Conservation (phyloP, 2,113 vertebrate genomes). For the Gnathonemus echidnorhynchus region DNA sequence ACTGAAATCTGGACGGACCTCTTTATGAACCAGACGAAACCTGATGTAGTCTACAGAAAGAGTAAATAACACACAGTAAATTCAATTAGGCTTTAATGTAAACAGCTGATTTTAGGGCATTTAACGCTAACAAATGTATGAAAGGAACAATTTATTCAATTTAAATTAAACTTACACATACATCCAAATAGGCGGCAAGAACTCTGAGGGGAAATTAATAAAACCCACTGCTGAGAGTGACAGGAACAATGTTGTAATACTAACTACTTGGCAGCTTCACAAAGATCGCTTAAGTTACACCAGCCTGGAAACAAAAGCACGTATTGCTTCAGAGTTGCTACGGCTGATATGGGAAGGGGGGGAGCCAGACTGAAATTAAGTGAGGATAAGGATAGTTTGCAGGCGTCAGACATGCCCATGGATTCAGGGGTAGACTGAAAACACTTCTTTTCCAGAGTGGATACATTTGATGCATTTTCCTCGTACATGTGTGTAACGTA, state of each 20-base stretch:
- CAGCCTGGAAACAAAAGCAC: conserved; percentile 49
- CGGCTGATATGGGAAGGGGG: conserved; percentile 49
- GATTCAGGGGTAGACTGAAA: conserved; percentile 34
- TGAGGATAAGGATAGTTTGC: conserved; percentile 26
- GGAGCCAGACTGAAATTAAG: conserved; percentile 36
- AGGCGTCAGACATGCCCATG: conserved; percentile 34
- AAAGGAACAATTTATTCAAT: conserved; percentile 54
- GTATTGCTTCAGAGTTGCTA: conserved; percentile 70
- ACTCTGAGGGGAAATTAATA: conserved; percentile 18
- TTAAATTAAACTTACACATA: conserved; percentile 51
- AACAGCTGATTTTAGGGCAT: conserved; percentile 66
- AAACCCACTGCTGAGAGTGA: conserved; percentile 43
- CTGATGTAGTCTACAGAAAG: background rate
- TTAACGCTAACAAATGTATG: conserved; percentile 52
- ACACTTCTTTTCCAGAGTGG: conserved; percentile 32
- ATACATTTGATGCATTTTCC: conserved; percentile 34
- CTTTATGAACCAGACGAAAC: background rate
- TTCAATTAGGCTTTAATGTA: conserved; percentile 64
- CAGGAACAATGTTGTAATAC: conserved; percentile 45
- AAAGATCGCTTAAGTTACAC: conserved; percentile 50
- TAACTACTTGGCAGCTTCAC: conserved; percentile 54
- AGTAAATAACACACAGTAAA: background rate
- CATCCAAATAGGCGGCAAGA: conserved; percentile 50
- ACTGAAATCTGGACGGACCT: background rate
- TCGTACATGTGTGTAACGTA: conserved; percentile 35